Evolutionary conservation across 1,140 invertebrate species (phyloP).

Genomic region (Alviniconcha marisindica): DNA sequence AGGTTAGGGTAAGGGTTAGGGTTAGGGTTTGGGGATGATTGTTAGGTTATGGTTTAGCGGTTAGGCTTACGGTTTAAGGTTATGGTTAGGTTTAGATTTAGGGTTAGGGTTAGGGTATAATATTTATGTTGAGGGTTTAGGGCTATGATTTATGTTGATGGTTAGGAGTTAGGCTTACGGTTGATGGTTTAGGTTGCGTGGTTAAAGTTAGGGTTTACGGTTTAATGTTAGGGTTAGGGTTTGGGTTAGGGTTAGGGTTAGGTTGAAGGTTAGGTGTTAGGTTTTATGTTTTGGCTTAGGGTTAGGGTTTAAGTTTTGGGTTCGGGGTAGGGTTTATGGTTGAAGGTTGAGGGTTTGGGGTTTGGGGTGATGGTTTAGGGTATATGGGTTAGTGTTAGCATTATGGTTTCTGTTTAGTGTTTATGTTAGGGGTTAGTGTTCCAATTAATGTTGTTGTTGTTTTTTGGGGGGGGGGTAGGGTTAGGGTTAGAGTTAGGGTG

Average conservation of each 20-base stretch:
- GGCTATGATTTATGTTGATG: constrained; percentile 37
- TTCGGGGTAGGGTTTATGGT: constrained; percentile 42
- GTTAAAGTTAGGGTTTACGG: constrained; percentile 51
- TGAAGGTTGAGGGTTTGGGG: no score
- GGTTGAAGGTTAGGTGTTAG: constrained; percentile 32
- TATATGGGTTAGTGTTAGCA: constrained; percentile 43
- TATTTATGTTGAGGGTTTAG: no score
- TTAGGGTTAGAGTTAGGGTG: constrained; percentile 42
- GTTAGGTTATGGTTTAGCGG: no score
- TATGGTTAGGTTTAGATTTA: constrained; percentile 39
- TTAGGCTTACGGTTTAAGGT: constrained; percentile 44
- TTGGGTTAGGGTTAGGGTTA: constrained; percentile 41
- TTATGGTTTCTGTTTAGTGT: no score
- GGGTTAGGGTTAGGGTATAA: constrained; percentile 39
- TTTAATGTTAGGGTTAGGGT: constrained; percentile 49
- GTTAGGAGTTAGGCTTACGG: constrained; percentile 51
- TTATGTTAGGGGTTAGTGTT: constrained; percentile 37
- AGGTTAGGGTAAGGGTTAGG: constrained; percentile 28
- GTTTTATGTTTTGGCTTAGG: constrained; percentile 24
- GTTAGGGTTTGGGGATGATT: constrained; percentile 37
- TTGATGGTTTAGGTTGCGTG: no score
- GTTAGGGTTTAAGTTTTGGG: constrained; percentile 38
- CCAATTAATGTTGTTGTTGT: constrained; percentile 18
- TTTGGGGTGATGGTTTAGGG: no score
- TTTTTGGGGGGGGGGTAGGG: constrained; percentile 37